phyloP scores from a whole-genome alignment of 2,797 vertebrate species.

The Xerus rutilus region DNA sequence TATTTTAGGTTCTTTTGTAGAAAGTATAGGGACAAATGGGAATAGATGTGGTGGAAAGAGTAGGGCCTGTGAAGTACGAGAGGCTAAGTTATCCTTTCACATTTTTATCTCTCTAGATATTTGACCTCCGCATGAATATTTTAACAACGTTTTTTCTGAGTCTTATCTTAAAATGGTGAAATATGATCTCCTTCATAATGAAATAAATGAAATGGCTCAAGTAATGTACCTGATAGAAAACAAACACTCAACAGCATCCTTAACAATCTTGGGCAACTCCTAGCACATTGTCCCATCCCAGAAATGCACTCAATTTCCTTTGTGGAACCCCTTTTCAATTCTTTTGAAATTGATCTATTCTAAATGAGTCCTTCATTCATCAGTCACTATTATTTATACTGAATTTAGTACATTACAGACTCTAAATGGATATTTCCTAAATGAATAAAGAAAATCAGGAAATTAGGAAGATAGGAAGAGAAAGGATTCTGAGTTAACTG shows the following conservation, averaged over 20 bases:
- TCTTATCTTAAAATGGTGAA: neutral
- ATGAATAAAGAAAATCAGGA: neutral
- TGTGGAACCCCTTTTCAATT: neutral
- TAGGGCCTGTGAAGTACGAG: neutral
- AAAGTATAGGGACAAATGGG: neutral
- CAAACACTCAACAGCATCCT: neutral
- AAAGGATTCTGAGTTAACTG: neutral
- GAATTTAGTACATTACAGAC: neutral
- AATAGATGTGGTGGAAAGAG: neutral
- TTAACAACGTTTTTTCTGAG: neutral
- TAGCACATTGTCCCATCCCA: neutral
- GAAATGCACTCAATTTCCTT: neutral
- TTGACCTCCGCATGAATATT: neutral
- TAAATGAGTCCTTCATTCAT: neutral
- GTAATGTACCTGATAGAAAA: neutral
- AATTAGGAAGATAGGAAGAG: neutral
- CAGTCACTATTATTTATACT: neutral
- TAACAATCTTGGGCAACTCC: neutral
- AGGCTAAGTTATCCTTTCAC: neutral
- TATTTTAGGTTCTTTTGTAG: neutral
- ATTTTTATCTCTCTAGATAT: neutral
- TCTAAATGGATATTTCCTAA: neutral
- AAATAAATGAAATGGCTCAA: neutral
- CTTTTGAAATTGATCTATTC: neutral
- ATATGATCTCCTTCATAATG: neutral